phyloP scores from a whole-genome alignment of 2,888 invertebrate species.

The Lamellibrachia satsuma region DNA sequence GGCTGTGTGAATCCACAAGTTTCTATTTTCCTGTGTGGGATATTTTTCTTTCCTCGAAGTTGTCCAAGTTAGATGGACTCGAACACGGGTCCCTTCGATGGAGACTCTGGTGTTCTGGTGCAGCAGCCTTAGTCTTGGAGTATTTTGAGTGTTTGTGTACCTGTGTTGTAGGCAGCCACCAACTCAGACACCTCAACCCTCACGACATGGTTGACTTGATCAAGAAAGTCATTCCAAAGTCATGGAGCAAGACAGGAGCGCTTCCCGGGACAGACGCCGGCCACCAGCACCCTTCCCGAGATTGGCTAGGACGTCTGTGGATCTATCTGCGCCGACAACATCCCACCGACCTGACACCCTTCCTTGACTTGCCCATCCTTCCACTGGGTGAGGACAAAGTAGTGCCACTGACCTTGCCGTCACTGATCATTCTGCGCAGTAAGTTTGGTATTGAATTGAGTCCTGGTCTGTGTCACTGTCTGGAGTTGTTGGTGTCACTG shows the following conservation, averaged over 20 bases:
- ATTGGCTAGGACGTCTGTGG: constrained; percentile 42
- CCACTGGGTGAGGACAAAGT: constrained; percentile 29
- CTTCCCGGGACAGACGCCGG: not conserved
- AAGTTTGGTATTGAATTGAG: constrained; percentile 37
- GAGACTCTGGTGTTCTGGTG: no score
- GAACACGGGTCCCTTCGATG: no score
- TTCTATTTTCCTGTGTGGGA: no score
- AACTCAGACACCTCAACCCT: constrained; percentile 37
- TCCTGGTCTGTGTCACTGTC: constrained; percentile 22
- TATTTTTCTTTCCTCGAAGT: no score
- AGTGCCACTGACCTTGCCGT: constrained; percentile 31
- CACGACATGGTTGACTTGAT: constrained; percentile 35
- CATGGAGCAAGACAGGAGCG: not conserved
- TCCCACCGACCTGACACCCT: constrained; percentile 35
- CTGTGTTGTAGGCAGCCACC: constrained; percentile 40
- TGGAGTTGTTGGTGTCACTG: constrained; percentile 32
- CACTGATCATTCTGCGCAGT: constrained; percentile 21
- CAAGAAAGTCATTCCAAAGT: not conserved
- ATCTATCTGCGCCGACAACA: constrained; percentile 38
- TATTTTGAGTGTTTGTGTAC: not conserved
- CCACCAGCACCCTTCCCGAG: constrained; percentile 14
- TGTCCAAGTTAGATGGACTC: no score
- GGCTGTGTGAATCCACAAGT: no score
- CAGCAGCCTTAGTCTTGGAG: not conserved
- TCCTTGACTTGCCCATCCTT: constrained; percentile 42